A percentile compares a stretch with the other conserved stretches of the same genome.
Evolutionary conservation across 2,113 vertebrate species (phyloP).

Genomic region (Cricetomys ansorgei): DNA sequence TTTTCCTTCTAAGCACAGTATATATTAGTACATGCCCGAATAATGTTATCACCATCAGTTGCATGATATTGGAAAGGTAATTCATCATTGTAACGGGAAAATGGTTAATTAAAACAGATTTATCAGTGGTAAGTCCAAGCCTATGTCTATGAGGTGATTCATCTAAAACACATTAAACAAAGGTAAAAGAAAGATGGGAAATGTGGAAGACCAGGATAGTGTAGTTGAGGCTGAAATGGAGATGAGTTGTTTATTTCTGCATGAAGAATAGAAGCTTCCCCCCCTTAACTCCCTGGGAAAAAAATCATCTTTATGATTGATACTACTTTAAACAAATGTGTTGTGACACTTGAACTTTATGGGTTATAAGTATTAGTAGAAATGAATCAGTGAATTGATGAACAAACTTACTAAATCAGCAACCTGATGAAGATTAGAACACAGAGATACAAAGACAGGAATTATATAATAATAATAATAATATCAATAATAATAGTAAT

Average conservation of each 20-base stretch:
- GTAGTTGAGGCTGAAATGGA: conserved; percentile 65
- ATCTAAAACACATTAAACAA: conserved; percentile 82
- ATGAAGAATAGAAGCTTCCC: not conserved
- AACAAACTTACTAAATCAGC: not conserved
- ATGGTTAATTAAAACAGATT: conserved; percentile 79
- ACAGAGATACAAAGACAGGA: not conserved
- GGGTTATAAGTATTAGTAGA: conserved; percentile 60
- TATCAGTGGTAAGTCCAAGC: conserved; percentile 78
- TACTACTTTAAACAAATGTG: conserved; percentile 58
- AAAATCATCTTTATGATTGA: conserved; percentile 57
- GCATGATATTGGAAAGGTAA: conserved; percentile 61
- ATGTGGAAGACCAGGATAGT: conserved; percentile 38
- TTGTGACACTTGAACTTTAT: conserved; percentile 53
- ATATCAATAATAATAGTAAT: not conserved
- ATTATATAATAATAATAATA: not conserved
- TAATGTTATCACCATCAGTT: conserved; percentile 55
- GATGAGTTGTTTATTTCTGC: conserved; percentile 53
- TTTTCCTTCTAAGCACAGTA: conserved; percentile 39
- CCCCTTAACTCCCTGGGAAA: conserved; percentile 56
- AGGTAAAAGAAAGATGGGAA: conserved; percentile 68
- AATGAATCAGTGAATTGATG: conserved; percentile 28
- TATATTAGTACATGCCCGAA: conserved; percentile 77
- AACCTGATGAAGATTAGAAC: conserved; percentile 15
- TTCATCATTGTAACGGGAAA: conserved; percentile 79
- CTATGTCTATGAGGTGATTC: conserved; percentile 77